Conservation (phyloP, 2,888 invertebrate genomes). For the Agrypnus murinus region DNA sequence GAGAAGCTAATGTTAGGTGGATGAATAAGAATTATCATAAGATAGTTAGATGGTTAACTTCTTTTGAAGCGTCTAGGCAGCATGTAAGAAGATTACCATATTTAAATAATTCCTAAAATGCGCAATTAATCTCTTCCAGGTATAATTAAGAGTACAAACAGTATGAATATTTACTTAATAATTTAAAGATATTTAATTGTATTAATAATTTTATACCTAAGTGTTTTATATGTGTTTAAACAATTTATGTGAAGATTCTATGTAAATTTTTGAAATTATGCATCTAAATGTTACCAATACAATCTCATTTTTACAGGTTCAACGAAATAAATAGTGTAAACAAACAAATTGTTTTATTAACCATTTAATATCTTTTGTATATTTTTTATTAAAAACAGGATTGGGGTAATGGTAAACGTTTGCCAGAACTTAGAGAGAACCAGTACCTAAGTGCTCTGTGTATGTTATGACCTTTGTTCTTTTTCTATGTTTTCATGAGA, state of each 20-base stretch:
- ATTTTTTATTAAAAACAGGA: too few species aligned
- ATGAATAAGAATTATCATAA: conserved; percentile 83
- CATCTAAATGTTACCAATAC: not conserved
- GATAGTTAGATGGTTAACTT: conserved; percentile 83
- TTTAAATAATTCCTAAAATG: not conserved
- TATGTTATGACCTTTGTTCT: too few species aligned
- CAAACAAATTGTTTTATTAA: too few species aligned
- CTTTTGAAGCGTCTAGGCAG: conserved; percentile 18
- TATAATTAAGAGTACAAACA: conserved; percentile 26
- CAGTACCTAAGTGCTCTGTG: too few species aligned
- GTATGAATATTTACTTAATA: conserved; percentile 25
- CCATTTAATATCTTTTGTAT: too few species aligned
- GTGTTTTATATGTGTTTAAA: conserved; percentile 17
- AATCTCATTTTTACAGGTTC: not conserved
- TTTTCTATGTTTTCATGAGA: too few species aligned
- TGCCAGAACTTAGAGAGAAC: too few species aligned
- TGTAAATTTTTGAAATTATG: conserved; percentile 17
- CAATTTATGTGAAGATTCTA: conserved; percentile 13
- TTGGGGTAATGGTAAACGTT: too few species aligned
- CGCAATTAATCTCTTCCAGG: conserved; percentile 5
- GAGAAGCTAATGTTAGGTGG: conserved; percentile 89
- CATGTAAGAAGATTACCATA: conserved; percentile 2
- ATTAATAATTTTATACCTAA: conserved; percentile 14
- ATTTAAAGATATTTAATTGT: conserved; percentile 24
- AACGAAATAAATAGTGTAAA: not conserved